Percentiles rank a stretch among this genome's conserved stretches.
phyloP scores from a whole-genome alignment of 2,113 vertebrate genomes.

The Oriolus oriolus region DNA sequence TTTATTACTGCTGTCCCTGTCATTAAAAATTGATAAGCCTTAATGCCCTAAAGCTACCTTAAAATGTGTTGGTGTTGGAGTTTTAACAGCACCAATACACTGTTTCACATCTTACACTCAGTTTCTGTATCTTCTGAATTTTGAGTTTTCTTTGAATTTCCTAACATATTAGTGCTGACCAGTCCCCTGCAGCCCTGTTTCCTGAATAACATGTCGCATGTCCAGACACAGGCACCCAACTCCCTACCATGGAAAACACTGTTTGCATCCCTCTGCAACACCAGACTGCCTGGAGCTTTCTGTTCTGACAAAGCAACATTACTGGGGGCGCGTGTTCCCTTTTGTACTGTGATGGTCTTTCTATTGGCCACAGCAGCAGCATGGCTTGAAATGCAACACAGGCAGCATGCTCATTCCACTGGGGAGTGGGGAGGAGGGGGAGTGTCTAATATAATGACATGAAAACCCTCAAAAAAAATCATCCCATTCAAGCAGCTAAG shows the following conservation, averaged over 20 bases:
- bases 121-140: background rate
- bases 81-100: background rate
- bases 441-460: background rate
- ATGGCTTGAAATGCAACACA: background rate
- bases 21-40: background rate
- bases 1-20: background rate
- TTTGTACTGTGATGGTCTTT: background rate
- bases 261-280: background rate
- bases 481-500: background rate
- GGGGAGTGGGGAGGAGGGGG: background rate
- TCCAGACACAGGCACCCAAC: background rate
- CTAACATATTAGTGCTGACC: background rate
- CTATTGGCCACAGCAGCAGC: background rate
- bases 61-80: background rate
- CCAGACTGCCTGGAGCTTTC: background rate
- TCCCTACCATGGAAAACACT: background rate
- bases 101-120: background rate
- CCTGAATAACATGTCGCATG: fast-evolving
- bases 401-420: background rate
- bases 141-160: background rate
- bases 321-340: background rate
- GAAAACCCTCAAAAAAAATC: background rate
- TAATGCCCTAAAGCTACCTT: background rate
- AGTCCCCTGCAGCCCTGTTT: background rate
- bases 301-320: background rate